These are phyloP conservation scores for Miichthys miiuy DNA, from an alignment of 2,797 vertebrate genomes.

Conservation along the genomic window DNA sequence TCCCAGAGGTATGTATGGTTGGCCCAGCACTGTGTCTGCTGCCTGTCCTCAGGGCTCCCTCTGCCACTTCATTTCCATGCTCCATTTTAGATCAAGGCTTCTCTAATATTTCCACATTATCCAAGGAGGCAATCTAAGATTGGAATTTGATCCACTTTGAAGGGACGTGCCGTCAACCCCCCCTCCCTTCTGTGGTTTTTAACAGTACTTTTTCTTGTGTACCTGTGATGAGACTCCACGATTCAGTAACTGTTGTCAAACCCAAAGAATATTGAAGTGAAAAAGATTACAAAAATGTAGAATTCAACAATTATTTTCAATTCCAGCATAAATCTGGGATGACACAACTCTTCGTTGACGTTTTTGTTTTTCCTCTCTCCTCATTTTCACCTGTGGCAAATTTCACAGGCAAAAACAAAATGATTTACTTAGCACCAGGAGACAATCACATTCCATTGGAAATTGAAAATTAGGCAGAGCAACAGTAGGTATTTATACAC, in stretches of 20 bases:
- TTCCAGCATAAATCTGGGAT: conserved; percentile 24
- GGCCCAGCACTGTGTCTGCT: conserved; percentile 78
- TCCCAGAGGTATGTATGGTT: conserved; percentile 84
- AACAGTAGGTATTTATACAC: conserved; percentile 83
- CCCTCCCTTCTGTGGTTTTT: conserved; percentile 42
- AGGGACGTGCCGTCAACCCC: conserved; percentile 65
- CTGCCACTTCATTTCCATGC: conserved; percentile 87
- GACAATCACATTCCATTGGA: conserved; percentile 61
- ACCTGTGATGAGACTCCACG: conserved; percentile 59
- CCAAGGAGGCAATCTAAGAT: conserved; percentile 87
- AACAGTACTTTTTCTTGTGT: conserved; percentile 55
- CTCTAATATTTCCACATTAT: conserved; percentile 87
- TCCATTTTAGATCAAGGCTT: conserved; percentile 87
- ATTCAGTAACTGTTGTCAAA: conserved; percentile 45
- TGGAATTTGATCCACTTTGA: conserved; percentile 86
- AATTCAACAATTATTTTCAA: conserved; percentile 35
- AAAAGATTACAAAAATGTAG: conserved; percentile 25
- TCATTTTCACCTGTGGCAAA: conserved; percentile 66
- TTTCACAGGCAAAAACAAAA: conserved; percentile 60
- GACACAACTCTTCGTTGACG: conserved; percentile 3
- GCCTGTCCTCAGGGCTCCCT: conserved; percentile 84
- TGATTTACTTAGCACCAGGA: conserved; percentile 65
- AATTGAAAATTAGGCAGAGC: conserved; percentile 78
- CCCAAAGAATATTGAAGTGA: conserved; percentile 26
- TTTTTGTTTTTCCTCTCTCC: conserved; percentile 38